phyloP scores from a whole-genome alignment of 1,140 invertebrate species.

The Parasteatoda tepidariorum region DNA sequence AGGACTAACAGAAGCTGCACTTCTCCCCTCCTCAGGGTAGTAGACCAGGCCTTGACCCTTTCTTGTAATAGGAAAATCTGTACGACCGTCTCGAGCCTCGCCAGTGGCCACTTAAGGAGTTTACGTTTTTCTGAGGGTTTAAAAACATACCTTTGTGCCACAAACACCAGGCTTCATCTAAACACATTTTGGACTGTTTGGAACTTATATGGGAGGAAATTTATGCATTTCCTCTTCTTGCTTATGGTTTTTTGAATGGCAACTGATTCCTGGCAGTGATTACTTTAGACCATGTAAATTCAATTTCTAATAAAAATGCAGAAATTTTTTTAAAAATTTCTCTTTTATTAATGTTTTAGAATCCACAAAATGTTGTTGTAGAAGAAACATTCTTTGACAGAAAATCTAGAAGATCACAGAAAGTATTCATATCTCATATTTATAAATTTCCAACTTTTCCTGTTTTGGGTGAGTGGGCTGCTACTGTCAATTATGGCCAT shows the following conservation, averaged over 20 bases:
- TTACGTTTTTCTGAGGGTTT: too few species aligned
- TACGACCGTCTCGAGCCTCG: too few species aligned
- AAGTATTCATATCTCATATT: conserved; percentile 49
- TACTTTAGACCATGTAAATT: not conserved
- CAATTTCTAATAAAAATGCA: not conserved
- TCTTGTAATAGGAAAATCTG: too few species aligned
- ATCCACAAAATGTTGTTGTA: conserved; percentile 62
- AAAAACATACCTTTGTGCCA: too few species aligned
- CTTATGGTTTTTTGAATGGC: not conserved
- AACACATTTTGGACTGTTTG: too few species aligned
- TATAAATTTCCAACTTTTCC: conserved; percentile 63
- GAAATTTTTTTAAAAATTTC: not conserved
- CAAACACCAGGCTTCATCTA: too few species aligned
- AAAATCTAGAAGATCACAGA: not conserved
- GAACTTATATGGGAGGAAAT: too few species aligned
- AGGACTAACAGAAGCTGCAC: too few species aligned
- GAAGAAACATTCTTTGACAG: conserved; percentile 35
- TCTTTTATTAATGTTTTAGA: conserved; percentile 48
- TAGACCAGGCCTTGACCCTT: too few species aligned
- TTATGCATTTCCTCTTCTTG: not conserved
- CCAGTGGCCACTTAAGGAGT: too few species aligned
- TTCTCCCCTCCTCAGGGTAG: too few species aligned
- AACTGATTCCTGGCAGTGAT: not conserved
- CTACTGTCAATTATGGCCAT: conserved; percentile 58
- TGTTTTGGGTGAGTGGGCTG: conserved; percentile 62